phyloP scores from a whole-genome alignment of 2,888 invertebrate genomes.

The Caenorhabditis parvicauda region DNA sequence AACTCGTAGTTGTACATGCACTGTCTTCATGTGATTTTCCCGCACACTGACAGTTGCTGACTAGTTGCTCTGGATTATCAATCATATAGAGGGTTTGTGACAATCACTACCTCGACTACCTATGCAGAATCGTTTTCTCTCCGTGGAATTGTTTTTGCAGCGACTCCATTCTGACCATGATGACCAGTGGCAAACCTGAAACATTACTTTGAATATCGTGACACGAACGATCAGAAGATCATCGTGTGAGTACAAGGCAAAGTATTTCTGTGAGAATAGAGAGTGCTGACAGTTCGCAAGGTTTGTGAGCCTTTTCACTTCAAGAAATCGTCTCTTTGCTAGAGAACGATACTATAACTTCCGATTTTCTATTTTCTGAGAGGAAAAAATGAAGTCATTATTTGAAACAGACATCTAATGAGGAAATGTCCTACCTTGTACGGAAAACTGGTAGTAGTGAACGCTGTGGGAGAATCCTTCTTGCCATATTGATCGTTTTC shows the following conservation, averaged over 20 bases:
- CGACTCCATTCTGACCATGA: slow-evolving; percentile 43
- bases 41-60: slow-evolving; percentile 40
- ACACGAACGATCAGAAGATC: too few relatives aligned
- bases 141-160: slow-evolving; percentile 30
- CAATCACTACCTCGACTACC: slow-evolving; percentile 31
- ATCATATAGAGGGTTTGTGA: slow-evolving; percentile 2
- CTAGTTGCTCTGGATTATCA: slow-evolving; percentile 15
- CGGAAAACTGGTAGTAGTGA: slow-evolving; percentile 34
- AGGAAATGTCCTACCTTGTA: slow-evolving; percentile 23
- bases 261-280: neutral
- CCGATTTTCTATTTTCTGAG: too few relatives aligned
- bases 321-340: neutral
- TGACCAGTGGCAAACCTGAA: slow-evolving; percentile 44
- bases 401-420: neutral
- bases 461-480: slow-evolving; percentile 30
- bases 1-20: slow-evolving; percentile 14
- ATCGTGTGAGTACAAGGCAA: too few relatives aligned
- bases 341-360: too few relatives aligned
- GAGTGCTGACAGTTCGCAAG: neutral
- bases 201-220: neutral
- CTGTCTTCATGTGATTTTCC: slow-evolving; percentile 34
- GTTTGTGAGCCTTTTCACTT: neutral
- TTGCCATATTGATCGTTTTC: slow-evolving; percentile 17
- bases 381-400: too few relatives aligned
- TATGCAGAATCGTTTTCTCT: slow-evolving; percentile 43